A percentile compares a stretch with the other conserved stretches of the same genome.
These are phyloP conservation scores for Tenualosa thibaudeaui DNA, from an alignment of 2,797 vertebrate genomes.

Conservation along the genomic window DNA sequence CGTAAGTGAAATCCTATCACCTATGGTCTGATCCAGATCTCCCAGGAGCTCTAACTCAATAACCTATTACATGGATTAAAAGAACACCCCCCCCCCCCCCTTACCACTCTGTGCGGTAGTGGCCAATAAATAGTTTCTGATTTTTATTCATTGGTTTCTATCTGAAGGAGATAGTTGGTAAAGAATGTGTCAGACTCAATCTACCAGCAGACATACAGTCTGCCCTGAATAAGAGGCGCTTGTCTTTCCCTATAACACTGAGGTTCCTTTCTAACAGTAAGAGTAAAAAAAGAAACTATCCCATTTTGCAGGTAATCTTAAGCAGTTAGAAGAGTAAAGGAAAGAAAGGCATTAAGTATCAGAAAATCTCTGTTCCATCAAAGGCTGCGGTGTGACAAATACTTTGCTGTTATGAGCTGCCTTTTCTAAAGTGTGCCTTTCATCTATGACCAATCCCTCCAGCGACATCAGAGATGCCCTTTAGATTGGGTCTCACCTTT, in stretches of 20 bases:
- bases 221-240: conserved; percentile 56
- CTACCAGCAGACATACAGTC: conserved; percentile 59
- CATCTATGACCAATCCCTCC: conserved; percentile 61
- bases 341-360: conserved; percentile 20
- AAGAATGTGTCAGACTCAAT: conserved; percentile 75
- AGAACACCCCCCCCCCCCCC: conserved; percentile 51
- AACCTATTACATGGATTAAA: conserved; percentile 75
- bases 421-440: conserved; percentile 62
- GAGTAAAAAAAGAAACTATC: conserved; percentile 46
- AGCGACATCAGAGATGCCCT: conserved; percentile 54
- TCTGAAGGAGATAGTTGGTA: conserved; percentile 71
- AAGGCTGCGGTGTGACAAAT: conserved; percentile 60
- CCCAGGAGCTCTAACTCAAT: conserved; percentile 73
- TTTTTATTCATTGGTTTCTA: conserved; percentile 83
- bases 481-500: conserved; percentile 42
- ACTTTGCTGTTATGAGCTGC: conserved; percentile 53
- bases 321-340: conserved; percentile 67
- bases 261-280: neutral
- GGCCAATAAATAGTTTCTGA: conserved; percentile 75
- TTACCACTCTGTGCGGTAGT: conserved; percentile 59
- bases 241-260: conserved; percentile 61
- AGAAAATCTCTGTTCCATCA: conserved; percentile 67
- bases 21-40: conserved; percentile 60
- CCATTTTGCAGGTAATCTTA: conserved; percentile 65
- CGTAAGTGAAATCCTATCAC: conserved; percentile 63